These are phyloP conservation scores for Macrosteles quadrilineatus DNA, from an alignment of 1,140 invertebrate species.

Conservation along the genomic window DNA sequence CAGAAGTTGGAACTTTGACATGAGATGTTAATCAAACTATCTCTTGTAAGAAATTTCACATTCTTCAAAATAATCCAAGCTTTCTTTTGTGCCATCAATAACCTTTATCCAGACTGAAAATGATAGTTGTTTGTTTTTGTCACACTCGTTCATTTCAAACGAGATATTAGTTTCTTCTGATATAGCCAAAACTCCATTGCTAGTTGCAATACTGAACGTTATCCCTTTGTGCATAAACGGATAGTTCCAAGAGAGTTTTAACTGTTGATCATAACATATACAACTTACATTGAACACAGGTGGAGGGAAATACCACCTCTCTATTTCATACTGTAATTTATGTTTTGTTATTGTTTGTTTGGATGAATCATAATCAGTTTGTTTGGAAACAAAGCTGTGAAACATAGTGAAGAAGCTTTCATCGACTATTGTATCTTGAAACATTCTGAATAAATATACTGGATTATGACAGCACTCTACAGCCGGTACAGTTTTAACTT, in stretches of 20 bases:
- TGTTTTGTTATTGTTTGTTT: not conserved
- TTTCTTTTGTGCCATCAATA: slow-evolving; percentile 9
- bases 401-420: slow-evolving; percentile 24
- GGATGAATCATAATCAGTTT: not conserved
- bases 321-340: not conserved
- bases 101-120: slow-evolving; percentile 16
- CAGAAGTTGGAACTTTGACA: no score
- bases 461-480: slow-evolving; percentile 57
- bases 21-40: no score
- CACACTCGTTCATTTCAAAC: no score
- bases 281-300: slow-evolving; percentile 31
- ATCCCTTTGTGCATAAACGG: slow-evolving; percentile 9
- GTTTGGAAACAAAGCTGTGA: not conserved
- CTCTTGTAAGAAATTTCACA: no score
- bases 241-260: slow-evolving; percentile 18
- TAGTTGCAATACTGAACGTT: slow-evolving; percentile 7
- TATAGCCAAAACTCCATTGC: not conserved
- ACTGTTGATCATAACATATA: not conserved
- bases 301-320: slow-evolving; percentile 31
- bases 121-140: no score
- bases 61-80: slow-evolving; percentile 11
- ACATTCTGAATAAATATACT: slow-evolving; percentile 56
- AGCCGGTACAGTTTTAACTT: slow-evolving; percentile 46
- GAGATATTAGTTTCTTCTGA: not conserved
- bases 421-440: slow-evolving; percentile 57